Evolutionary conservation across 2,888 invertebrate species (phyloP), one percentile per base, ranked within the genome.

Genomic region (Dynastes hyllus): DNA sequence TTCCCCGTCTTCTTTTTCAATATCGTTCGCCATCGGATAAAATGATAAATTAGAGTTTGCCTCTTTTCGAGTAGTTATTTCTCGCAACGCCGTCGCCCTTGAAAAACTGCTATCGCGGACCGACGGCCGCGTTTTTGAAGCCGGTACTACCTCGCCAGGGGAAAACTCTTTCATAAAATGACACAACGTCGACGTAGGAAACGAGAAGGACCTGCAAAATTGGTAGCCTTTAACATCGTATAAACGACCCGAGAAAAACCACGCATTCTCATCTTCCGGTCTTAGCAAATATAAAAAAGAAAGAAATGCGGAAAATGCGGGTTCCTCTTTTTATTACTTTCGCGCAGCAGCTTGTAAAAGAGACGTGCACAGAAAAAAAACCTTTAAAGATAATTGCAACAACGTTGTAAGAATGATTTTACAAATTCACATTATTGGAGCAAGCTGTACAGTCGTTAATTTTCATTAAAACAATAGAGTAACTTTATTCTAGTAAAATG

Each of bases 21-120:
- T 55, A 55, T 71, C 71, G 29, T 37, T 40, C 55, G 69, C 51
- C 69, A 51, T 55, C 71, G 55, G 61, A 75, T 75, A 27, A 75
- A 61, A 75, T 75, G 73, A 75, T 75, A 75, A 75, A 75, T 75
- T 75, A 75, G 73, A 75, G 73, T 75, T 75, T 40, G 73, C 73
- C 9, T 63, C 32, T 63, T 63, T 63, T 29, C 32, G 63, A 63
- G 63, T 32, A 63, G 63, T 63, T 63, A 32, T 32, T 32, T 37
- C 13, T 29, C 63, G 63, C 32, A 32, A 29, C 63, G 55, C 55
- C 8, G 50, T 67, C 9, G 5, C 32, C 29, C 27, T 13, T 51
- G 67, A 67, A 67, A 67, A 45, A 67, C 45, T 67, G 67, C 67
- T 50, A 45, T 67, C 9, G 51, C 45, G 22, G 73, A 55, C 55